These are phyloP conservation scores for Micrasema minimum DNA, from an alignment of 1,140 invertebrate species.

Conservation along the genomic window DNA sequence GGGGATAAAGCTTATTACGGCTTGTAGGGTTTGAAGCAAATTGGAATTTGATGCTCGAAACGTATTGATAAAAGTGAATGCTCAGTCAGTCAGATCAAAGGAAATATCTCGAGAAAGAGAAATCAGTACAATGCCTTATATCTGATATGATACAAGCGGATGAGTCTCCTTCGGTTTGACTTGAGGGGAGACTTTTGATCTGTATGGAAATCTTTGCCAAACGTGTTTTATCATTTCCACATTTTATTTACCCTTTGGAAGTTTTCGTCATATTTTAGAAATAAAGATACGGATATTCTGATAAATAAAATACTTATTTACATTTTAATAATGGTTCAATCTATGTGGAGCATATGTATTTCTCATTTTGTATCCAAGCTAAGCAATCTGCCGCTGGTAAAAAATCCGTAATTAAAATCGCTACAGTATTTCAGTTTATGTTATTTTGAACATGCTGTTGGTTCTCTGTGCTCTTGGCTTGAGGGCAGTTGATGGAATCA, in stretches of 20 bases:
- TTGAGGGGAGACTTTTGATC: conserved; percentile 12
- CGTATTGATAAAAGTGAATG: conserved; percentile 52
- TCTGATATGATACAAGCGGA: conserved; percentile 40
- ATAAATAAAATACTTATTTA: no score
- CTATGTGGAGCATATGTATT: no score
- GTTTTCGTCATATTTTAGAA: no score
- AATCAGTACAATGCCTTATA: conserved; percentile 46
- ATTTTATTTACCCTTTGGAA: no score
- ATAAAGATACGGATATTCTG: no score
- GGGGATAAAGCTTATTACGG: conserved; percentile 43
- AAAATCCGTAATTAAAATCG: no score
- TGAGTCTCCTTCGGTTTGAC: conserved; percentile 12
- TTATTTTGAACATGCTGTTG: no score
- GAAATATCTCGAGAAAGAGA: conserved; percentile 44
- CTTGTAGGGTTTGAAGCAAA: conserved; percentile 30
- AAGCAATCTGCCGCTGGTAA: no score
- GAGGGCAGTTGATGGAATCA: no score
- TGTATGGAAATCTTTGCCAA: conserved; percentile 19
- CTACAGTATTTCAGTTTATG: no score
- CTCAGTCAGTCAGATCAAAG: conserved; percentile 53
- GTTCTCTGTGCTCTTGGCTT: no score
- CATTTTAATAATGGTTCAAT: conserved; percentile 34
- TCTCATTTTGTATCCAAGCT: no score
- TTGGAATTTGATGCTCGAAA: conserved; percentile 47
- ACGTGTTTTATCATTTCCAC: not conserved